A percentile compares a stretch with the other conserved stretches of the same genome.
Evolutionary conservation across 2,797 vertebrate genomes (phyloP).

Genomic region (Pseudochaenichthys georgianus): DNA sequence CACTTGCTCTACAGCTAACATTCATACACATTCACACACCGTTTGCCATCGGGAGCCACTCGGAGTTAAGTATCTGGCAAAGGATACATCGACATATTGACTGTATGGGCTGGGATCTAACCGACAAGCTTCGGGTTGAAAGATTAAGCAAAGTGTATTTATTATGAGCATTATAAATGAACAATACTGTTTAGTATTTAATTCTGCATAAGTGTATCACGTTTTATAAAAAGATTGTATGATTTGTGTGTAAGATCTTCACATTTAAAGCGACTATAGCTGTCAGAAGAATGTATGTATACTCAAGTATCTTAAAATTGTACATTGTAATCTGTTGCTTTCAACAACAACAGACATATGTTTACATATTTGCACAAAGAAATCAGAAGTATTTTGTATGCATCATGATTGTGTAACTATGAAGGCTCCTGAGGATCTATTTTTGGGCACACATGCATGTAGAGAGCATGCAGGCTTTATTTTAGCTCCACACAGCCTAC

Average conservation of each 20-base stretch:
- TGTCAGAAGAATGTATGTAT: too few relatives aligned
- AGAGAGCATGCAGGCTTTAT: slow-evolving; percentile 14
- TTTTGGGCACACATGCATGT: background rate
- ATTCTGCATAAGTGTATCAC: background rate
- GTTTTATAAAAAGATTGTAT: background rate
- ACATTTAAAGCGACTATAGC: too few relatives aligned
- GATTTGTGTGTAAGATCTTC: background rate
- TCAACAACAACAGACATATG: too few relatives aligned
- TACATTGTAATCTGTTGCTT: background rate
- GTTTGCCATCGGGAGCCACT: too few relatives aligned
- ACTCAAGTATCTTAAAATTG: too few relatives aligned
- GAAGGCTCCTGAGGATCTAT: background rate
- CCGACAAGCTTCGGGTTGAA: too few relatives aligned
- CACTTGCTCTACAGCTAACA: too few relatives aligned
- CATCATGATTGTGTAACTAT: background rate
- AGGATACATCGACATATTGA: too few relatives aligned
- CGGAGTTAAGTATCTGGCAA: too few relatives aligned
- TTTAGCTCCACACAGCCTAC: slow-evolving; percentile 36
- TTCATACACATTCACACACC: too few relatives aligned
- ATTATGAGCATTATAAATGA: background rate
- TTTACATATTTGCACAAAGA: background rate
- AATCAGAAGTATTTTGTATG: background rate
- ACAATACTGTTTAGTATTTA: background rate
- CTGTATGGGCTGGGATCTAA: too few relatives aligned
- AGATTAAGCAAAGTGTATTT: background rate